Percentiles rank a stretch among this genome's conserved stretches.
These are phyloP conservation scores for Paramormyrops hopkinsi DNA, from an alignment of 2,797 vertebrate species.

Conservation along the genomic window DNA sequence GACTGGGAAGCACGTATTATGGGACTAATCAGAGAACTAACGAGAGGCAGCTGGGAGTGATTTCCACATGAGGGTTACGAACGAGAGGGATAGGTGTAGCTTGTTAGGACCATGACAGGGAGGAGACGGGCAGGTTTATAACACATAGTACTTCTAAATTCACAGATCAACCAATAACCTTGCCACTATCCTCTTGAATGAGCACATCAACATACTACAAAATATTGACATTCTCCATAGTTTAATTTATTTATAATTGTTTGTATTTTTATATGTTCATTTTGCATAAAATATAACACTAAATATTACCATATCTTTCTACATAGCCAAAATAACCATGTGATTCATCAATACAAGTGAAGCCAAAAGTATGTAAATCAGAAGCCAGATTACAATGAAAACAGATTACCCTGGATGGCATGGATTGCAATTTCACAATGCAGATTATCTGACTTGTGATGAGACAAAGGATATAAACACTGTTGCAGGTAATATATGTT, in stretches of 20 bases:
- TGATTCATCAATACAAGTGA: background rate
- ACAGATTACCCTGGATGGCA: background rate
- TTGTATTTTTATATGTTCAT: background rate
- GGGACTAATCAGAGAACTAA: background rate
- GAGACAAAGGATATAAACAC: background rate
- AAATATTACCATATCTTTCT: background rate
- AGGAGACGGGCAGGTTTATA: background rate
- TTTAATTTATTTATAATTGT: background rate
- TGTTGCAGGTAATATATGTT: background rate
- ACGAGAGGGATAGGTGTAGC: background rate
- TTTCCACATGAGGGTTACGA: background rate
- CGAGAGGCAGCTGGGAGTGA: background rate
- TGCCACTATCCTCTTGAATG: background rate
- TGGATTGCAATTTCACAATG: background rate
- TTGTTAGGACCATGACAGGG: background rate
- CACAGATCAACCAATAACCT: background rate
- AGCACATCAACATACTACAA: background rate
- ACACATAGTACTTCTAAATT: background rate
- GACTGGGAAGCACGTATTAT: background rate
- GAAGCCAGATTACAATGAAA: background rate
- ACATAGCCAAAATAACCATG: background rate
- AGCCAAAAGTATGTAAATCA: background rate
- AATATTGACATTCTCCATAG: background rate
- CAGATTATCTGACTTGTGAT: background rate
- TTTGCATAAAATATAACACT: background rate